Evolutionary conservation across 2,113 vertebrate species (phyloP).

Genomic region (Tachycineta bicolor): DNA sequence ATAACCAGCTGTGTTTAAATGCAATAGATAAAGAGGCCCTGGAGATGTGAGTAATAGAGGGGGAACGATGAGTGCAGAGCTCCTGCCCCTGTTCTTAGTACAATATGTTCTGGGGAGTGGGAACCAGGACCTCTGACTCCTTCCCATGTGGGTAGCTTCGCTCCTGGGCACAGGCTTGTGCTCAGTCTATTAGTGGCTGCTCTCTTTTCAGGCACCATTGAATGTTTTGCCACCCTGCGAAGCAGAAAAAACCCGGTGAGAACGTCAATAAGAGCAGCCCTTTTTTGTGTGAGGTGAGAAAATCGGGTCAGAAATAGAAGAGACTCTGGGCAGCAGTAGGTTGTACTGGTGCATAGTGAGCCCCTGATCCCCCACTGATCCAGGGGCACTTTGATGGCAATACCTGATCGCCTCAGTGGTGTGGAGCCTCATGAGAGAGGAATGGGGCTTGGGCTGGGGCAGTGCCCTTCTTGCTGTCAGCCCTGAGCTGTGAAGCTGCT

Average conservation of each 20-base stretch:
- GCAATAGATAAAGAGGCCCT: background rate
- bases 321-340: background rate
- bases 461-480: background rate
- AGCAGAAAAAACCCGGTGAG: accelerated
- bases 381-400: accelerated
- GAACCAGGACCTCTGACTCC: background rate
- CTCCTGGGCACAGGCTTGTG: background rate
- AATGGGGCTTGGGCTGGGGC: background rate
- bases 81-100: background rate
- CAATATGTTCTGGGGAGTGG: accelerated
- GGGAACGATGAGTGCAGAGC: background rate
- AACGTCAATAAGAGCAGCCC: background rate
- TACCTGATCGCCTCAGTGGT: accelerated
- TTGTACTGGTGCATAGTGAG: accelerated
- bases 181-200: background rate
- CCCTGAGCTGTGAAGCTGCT: background rate
- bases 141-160: accelerated
- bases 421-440: background rate
- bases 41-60: background rate
- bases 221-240: background rate
- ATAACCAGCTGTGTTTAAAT: background rate
- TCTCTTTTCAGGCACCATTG: background rate
- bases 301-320: background rate
- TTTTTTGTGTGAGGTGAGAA: background rate
- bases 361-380: background rate